Base-by-base conservation (phyloP, 1,140 invertebrate species). In the Chrysopa pallens region DNA sequence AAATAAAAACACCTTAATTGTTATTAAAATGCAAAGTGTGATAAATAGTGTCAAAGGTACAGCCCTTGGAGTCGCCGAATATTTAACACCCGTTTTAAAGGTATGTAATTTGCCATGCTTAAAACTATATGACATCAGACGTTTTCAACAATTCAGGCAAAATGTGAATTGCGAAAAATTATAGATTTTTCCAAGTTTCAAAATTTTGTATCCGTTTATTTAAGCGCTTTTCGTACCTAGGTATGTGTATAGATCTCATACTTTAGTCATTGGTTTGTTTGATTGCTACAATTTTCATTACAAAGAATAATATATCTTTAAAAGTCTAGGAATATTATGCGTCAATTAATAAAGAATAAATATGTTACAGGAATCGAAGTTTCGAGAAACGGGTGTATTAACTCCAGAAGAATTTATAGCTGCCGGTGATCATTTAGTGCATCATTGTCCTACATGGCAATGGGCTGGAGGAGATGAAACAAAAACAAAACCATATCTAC, bases 361-460 rank as follows among this genome's bases (percentile, higher is more conserved):
- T 27, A 23, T 27, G 42, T 50, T 48, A 42, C 44, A 95, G 88
- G 91, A 98, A 67, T 97, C 93, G 6, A 98, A 97, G 64, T 99
- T 99, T 63, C 78, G 84, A 51, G 95, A 98, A 66, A 98, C 93
- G 38, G 95, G 95, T 35, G 92, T 98, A 1, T 62, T 99, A 8
- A 98, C 95, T n/a, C 84, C 85, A 1, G 83, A 88, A 56, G 83
- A 97, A 66, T 98, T 97, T 76, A 78, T 98, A 1, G 87, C 84
- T 39, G 94, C 94, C 42, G 96, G 96, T 5, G 96, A 99, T 63
- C 94, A 98, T 61, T 64, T 99, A 14, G 93, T 98, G 1, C 93
- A 98, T 66, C 94, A 98, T 61, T 99, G 94, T 63, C 95, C 96
- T 1, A 98, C 95, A 1, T 99, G 96, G 96, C 87, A 95, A 55